Evolutionary conservation across 2,797 vertebrate species (phyloP), one percentile per base, ranked within the genome.

Genomic region (Nyctibius grandis): DNA sequence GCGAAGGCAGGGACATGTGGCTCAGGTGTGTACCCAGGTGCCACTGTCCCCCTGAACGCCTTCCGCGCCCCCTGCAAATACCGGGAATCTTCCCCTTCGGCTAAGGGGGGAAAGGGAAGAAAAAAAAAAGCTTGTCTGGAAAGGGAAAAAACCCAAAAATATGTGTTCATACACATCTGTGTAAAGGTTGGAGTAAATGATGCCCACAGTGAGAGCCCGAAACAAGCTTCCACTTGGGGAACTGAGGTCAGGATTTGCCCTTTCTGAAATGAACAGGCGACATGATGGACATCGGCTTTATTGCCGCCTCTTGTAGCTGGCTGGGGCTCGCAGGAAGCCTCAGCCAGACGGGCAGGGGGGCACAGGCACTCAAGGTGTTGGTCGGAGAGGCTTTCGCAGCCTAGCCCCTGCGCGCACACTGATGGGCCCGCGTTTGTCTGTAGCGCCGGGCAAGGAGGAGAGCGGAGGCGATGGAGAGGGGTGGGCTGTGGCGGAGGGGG

Each of bases 251-350:
- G 70, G 51, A 80, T 82, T 26, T 82, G 77, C 88, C 88, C 80
- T 87, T 53, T 81, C 64, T 53, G 81, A 80, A 94, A 73, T 6
- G n/a, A 82, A 70, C 65, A 53, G 88, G 64, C 56, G 72, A 74
- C 84, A n/a, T 91, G 92, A 95, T 42, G 84, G 91, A 91, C 94
- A 74, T n/a, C 7, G 59, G n/a, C 84, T 95, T 87, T 89, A 87
- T 82, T 79, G 54, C 85, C 50, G 40, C 56, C 56, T 77, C 86
- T 91, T 82, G 88, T 76, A 79, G 74, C 14, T 6, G 74, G 15
- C 77, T n/a, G 56, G 44, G 84, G 59, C 26, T 44, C 22, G 34
- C 57, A 19, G 85, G 25, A 57, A 83, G 51, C 57, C 54, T 44
- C 51, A 28, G 72, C 28, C 47, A 1, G 33, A 54, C 29, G 17